phyloP scores from a whole-genome alignment of 1,140 invertebrate genomes.

The Oncopodura yosiiana region DNA sequence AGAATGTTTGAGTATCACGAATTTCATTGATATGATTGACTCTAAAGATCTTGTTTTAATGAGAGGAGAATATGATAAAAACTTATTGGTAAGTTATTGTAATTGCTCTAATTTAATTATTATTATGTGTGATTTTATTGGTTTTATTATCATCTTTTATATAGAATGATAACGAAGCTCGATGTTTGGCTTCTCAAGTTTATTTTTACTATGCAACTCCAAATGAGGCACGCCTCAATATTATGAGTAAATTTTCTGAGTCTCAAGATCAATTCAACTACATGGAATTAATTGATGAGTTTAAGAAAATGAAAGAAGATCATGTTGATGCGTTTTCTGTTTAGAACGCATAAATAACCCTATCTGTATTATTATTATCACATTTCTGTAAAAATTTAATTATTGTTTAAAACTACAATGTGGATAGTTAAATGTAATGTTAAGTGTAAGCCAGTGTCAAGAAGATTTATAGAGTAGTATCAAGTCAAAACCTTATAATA shows the following conservation, averaged over 20 bases:
- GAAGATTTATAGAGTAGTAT: too few species aligned
- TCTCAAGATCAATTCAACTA: conserved; percentile 68
- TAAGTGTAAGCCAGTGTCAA: too few species aligned
- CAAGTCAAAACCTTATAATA: too few species aligned
- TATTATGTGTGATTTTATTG: neutral
- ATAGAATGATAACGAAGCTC: conserved; percentile 61
- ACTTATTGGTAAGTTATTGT: conserved; percentile 49
- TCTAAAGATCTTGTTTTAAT: conserved; percentile 72
- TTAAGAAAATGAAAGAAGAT: conserved; percentile 50
- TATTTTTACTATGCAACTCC: conserved; percentile 70
- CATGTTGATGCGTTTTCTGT: conserved; percentile 5
- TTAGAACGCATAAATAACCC: neutral
- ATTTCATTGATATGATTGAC: conserved; percentile 67
- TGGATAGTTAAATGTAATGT: too few species aligned
- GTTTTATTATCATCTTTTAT: conserved; percentile 9
- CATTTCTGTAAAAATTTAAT: too few species aligned
- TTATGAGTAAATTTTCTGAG: conserved; percentile 61
- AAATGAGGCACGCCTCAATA: conserved; percentile 50
- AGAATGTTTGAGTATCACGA: conserved; percentile 70
- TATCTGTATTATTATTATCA: too few species aligned
- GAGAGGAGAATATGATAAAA: conserved; percentile 77
- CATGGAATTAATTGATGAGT: conserved; percentile 66
- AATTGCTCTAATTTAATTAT: neutral
- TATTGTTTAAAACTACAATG: too few species aligned
- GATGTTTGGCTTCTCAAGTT: conserved; percentile 72